Evolutionary conservation across 2,113 vertebrate species (phyloP).

Genomic region (Dinomys branickii): DNA sequence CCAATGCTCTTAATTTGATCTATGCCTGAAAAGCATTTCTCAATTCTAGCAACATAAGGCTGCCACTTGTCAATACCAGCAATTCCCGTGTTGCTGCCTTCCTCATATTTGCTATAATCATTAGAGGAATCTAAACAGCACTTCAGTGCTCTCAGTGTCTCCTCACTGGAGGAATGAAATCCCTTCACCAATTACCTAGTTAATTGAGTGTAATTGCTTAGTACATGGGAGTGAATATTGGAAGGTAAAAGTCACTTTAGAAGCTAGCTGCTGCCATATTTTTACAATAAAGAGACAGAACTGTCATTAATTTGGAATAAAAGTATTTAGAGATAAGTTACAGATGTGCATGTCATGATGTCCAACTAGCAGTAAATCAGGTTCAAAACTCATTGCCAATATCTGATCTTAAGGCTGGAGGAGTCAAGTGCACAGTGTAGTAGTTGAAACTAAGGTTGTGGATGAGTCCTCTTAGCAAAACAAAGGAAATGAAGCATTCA

Average conservation of each 20-base stretch:
- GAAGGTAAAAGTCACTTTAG: not conserved
- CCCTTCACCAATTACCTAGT: not conserved
- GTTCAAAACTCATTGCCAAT: not conserved
- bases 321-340: not conserved
- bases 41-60: not conserved
- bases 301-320: not conserved
- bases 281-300: not conserved
- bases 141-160: not conserved
- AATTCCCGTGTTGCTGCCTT: not conserved
- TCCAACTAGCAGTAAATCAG: not conserved
- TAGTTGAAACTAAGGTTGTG: not conserved
- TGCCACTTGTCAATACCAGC: not conserved
- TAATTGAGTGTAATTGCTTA: not conserved
- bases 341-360: not conserved
- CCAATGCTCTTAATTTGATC: not conserved
- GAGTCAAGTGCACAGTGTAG: not conserved
- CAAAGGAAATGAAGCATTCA: not conserved
- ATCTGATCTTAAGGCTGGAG: not conserved
- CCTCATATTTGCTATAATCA: not conserved
- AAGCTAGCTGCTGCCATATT: not conserved
- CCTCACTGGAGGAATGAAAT: not conserved
- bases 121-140: not conserved
- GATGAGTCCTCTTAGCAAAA: not conserved
- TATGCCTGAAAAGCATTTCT: conserved; percentile 44
- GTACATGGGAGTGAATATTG: not conserved